These are phyloP conservation scores for Podarcis muralis DNA, from an alignment of 2,113 vertebrate species.

Conservation along the genomic window DNA sequence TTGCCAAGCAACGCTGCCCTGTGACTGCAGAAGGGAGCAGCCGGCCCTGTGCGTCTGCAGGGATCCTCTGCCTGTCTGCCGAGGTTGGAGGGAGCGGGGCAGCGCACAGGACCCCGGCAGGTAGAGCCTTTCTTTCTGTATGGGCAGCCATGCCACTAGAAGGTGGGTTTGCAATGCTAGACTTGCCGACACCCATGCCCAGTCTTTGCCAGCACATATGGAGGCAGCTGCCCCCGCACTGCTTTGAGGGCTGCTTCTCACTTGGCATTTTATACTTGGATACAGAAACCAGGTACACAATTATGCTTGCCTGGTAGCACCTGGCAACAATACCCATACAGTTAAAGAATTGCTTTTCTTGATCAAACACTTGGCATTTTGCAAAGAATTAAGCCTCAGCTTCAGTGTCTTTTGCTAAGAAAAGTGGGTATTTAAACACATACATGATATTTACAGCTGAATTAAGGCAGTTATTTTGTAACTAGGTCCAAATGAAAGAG, in stretches of 20 bases:
- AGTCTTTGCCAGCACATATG: neutral
- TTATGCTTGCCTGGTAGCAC: neutral
- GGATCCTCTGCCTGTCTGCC: neutral
- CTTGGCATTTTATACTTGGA: neutral
- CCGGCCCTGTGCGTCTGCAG: neutral
- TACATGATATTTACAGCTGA: neutral
- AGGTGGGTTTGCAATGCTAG: neutral
- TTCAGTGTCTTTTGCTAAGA: neutral
- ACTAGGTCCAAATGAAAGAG: neutral
- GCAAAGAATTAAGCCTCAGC: neutral
- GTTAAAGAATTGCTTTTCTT: neutral
- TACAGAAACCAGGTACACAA: neutral
- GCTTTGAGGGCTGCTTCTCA: neutral
- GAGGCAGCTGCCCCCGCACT: no score
- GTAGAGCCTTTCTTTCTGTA: neutral
- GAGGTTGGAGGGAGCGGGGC: neutral
- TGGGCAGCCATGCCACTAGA: neutral
- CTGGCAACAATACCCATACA: neutral
- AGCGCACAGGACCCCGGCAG: neutral
- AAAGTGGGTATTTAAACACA: neutral
- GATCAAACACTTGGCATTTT: neutral
- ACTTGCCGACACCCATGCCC: neutral
- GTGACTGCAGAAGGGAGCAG: neutral
- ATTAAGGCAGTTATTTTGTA: neutral
- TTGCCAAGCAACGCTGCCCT: slow-evolving; percentile 15